Evolutionary conservation across 2,888 invertebrate genomes (phyloP).

Genomic region (Cybosia mesomella): DNA sequence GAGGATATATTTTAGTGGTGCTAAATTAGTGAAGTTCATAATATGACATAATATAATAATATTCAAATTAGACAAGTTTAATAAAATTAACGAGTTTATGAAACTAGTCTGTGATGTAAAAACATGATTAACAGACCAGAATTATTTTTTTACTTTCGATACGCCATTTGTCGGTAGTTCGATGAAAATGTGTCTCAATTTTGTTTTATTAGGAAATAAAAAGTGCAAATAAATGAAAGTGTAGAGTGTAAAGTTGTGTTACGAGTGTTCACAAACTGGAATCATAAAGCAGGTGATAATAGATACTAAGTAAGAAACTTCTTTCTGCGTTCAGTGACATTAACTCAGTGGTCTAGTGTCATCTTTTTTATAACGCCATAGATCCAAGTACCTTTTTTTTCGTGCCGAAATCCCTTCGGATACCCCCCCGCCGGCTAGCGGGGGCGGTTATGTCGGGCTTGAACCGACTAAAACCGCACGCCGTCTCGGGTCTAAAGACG

Average conservation of each 20-base stretch:
- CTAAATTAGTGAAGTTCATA: neutral
- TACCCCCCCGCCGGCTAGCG: too few relatives aligned
- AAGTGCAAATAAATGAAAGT: constrained; percentile 4
- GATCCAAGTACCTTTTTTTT: too few relatives aligned
- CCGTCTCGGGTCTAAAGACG: too few relatives aligned
- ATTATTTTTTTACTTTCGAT: neutral
- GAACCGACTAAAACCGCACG: too few relatives aligned
- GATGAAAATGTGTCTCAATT: neutral
- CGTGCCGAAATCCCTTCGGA: too few relatives aligned
- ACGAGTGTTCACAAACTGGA: neutral
- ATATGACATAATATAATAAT: neutral
- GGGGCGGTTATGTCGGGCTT: too few relatives aligned
- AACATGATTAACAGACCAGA: neutral
- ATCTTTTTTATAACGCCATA: too few relatives aligned
- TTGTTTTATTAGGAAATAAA: neutral
- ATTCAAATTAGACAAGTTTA: neutral
- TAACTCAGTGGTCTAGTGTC: too few relatives aligned
- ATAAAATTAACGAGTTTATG: neutral
- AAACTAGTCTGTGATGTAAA: neutral
- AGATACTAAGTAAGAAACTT: neutral
- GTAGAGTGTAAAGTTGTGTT: neutral
- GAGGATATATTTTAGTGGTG: too few relatives aligned
- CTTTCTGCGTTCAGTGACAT: neutral
- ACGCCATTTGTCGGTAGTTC: neutral
- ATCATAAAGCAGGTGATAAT: neutral